These are phyloP conservation scores for Mixornis gularis DNA, from an alignment of 2,113 vertebrate genomes.

Conservation along the genomic window DNA sequence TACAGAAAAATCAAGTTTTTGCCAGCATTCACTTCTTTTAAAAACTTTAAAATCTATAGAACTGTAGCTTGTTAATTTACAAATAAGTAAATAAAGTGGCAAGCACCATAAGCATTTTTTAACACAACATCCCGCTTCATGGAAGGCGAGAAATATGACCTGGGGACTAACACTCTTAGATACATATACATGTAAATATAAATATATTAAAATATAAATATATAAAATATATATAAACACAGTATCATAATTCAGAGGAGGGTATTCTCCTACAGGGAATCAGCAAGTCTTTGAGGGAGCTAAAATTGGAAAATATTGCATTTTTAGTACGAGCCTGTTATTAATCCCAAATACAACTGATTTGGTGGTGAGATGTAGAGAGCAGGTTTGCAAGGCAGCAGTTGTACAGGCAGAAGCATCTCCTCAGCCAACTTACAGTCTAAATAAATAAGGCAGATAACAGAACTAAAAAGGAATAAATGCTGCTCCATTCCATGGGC, in stretches of 20 bases:
- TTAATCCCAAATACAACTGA: background rate
- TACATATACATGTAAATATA: background rate
- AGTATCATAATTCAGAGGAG: background rate
- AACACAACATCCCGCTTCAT: background rate
- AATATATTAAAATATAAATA: background rate
- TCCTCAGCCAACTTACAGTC: background rate
- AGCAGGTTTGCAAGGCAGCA: background rate
- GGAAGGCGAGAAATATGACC: background rate
- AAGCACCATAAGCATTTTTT: background rate
- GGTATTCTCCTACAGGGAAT: background rate
- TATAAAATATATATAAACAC: background rate
- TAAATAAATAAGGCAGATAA: background rate
- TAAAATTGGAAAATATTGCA: background rate
- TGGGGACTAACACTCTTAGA: background rate
- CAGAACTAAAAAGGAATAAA: background rate
- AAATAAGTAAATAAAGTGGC: background rate
- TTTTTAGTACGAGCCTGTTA: background rate
- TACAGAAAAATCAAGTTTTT: background rate
- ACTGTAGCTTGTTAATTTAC: background rate
- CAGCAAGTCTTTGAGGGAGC: background rate
- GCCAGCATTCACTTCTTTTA: background rate
- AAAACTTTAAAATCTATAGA: background rate
- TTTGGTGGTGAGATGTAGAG: background rate
- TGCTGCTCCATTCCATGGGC: background rate
- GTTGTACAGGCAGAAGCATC: background rate